Base-by-base conservation (phyloP, 2,797 vertebrate species). In the Benthosema pterotum region DNA sequence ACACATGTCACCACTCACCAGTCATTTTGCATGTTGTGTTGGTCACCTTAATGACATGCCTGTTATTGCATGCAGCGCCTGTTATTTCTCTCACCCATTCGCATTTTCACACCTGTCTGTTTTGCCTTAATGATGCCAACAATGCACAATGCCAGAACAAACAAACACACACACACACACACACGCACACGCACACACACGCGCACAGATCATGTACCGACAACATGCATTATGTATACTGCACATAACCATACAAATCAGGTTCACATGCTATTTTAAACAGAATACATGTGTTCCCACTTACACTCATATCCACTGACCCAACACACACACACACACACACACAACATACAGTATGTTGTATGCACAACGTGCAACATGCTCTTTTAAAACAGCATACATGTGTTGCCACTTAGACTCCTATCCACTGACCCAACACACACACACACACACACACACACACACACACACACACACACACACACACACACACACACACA, bases 81-180 rank as follows among this genome's bases (percentile, higher is more conserved):
- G 69, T 60, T 69, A 74, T 60, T 78, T 87, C 64, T 87, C 64
- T 60, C 80, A 82, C 70, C 58, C 71, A 75, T 70, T 61, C 57
- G 59, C 60, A 42, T 72, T 69, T 78, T 80, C 74, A 67, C 79
- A 73, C 71, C 65, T 80, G 69, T 5, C 19, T 54, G 71, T 65
- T 60, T 50, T 71, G 62, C 65, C 59, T 57, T 72, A 68, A 72
- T 67, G 59, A 61, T 64, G 61, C 56, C 58, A 54, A 69, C 45
- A 46, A 46, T 15, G n/a, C 52, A 69, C 45, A 46, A 46, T 15
- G n/a, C 52, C 59, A 56, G 54, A 13, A 42, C 45, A 56, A 12
- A 9, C n/a, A 32, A 14, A 19, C 16, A 28, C 42, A 43, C 49
- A 43, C 15, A 51, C 43, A 25, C 42, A 58, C 22, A 54, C 52